A percentile compares a stretch with the other conserved stretches of the same genome.
These are phyloP conservation scores for Euura lappo DNA, from an alignment of 1,140 invertebrate genomes.

Conservation along the genomic window DNA sequence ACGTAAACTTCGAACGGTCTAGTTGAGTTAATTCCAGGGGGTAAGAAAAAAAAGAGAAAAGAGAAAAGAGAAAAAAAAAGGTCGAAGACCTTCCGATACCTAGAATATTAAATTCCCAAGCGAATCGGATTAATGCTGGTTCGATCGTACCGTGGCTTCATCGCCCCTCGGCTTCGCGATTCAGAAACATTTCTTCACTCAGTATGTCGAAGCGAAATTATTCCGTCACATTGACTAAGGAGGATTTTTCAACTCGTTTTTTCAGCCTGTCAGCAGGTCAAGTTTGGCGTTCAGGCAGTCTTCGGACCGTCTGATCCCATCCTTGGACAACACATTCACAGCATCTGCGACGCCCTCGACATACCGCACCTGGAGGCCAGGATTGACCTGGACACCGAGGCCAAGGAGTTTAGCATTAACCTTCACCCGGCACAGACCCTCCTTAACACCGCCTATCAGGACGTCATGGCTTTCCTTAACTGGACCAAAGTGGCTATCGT, in stretches of 20 bases:
- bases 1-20: background rate
- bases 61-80: background rate
- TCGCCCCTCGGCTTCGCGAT: background rate
- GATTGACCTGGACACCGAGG: constrained; percentile 62
- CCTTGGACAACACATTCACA: constrained; percentile 72
- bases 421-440: constrained; percentile 72
- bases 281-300: constrained; percentile 68
- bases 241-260: background rate
- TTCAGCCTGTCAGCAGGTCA: constrained; percentile 71
- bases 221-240: no score
- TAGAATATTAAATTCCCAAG: constrained; percentile 7
- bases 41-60: background rate
- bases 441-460: constrained; percentile 70
- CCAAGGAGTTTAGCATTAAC: constrained; percentile 71
- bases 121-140: constrained; percentile 6
- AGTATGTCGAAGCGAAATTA: no score
- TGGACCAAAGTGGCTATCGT: constrained; percentile 77
- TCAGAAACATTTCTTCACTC: no score
- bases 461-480: constrained; percentile 73
- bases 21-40: no score
- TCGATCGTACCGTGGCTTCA: background rate
- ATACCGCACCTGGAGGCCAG: constrained; percentile 75
- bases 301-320: constrained; percentile 71
- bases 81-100: background rate
- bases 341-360: constrained; percentile 73